phyloP scores from a whole-genome alignment of 2,797 vertebrate species.

The Pangasius mekongensis region DNA sequence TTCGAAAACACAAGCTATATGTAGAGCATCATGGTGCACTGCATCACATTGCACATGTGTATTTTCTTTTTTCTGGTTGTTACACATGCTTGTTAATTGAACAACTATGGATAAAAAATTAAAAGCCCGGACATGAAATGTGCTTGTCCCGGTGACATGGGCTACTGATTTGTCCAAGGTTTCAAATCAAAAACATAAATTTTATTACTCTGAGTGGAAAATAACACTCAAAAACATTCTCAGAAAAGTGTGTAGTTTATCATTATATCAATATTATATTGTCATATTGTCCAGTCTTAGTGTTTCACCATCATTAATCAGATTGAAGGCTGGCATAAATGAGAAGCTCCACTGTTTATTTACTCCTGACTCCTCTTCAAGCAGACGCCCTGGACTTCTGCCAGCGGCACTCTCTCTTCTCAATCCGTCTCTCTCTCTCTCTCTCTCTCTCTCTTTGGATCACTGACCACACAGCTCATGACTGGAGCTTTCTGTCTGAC shows the following conservation, averaged over 20 bases:
- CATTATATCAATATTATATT: not conserved
- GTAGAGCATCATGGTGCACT: not conserved
- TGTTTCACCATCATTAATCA: conserved; percentile 30
- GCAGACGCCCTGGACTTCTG: not conserved
- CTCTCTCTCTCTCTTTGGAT: not conserved
- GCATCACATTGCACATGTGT: not conserved
- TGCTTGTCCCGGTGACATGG: not conserved
- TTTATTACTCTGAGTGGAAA: not conserved
- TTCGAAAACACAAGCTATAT: not conserved
- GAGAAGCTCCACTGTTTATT: conserved; percentile 33
- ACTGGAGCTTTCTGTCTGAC: conserved; percentile 51
- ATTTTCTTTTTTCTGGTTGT: not conserved
- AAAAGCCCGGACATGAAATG: not conserved
- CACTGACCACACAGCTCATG: conserved; percentile 36
- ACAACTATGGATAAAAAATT: not conserved
- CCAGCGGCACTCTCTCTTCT: not conserved
- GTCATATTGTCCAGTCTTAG: not conserved
- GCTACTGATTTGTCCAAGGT: not conserved
- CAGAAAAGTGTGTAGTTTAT: not conserved
- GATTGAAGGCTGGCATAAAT: not conserved
- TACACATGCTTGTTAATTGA: not conserved
- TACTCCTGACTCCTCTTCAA: conserved; percentile 19
- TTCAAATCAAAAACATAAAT: not conserved
- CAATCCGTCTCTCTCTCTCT: conserved; percentile 19
- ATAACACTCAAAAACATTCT: not conserved